Evolutionary conservation across 2,888 invertebrate species (phyloP).

Genomic region (Meteorus colon): DNA sequence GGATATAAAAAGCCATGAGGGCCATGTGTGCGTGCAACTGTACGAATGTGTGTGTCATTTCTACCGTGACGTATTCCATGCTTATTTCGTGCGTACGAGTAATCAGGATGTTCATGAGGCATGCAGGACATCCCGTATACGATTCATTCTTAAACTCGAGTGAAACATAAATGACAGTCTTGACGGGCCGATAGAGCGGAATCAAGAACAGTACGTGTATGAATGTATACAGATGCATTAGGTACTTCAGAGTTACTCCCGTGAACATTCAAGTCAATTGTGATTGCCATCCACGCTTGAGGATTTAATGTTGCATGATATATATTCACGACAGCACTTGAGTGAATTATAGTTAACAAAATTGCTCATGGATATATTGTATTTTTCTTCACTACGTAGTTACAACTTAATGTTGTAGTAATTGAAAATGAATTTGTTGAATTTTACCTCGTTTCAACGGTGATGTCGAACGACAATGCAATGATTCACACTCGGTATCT

Average conservation of each 20-base stretch:
- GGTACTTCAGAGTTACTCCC: slow-evolving; percentile 20
- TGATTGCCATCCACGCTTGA: slow-evolving; percentile 2
- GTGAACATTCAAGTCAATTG: background rate
- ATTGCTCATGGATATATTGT: background rate
- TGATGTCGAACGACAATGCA: slow-evolving; percentile 65
- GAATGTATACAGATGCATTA: slow-evolving; percentile 20
- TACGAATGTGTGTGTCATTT: slow-evolving; percentile 45
- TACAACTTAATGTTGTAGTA: slow-evolving; percentile 1
- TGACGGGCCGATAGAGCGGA: slow-evolving; percentile 31
- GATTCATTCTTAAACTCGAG: slow-evolving; percentile 53
- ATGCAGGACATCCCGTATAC: slow-evolving; percentile 60
- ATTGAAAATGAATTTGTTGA: slow-evolving; percentile 30
- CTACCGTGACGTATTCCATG: slow-evolving; percentile 53
- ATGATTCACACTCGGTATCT: slow-evolving; percentile 67
- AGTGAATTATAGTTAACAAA: background rate
- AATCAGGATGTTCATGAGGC: slow-evolving; percentile 58
- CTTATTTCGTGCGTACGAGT: slow-evolving; percentile 32
- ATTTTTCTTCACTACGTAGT: background rate
- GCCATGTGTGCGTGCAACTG: slow-evolving; percentile 39
- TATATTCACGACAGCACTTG: background rate
- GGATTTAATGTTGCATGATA: slow-evolving; percentile 29
- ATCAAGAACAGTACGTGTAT: background rate
- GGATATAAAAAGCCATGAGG: slow-evolving; percentile 18
- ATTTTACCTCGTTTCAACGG: slow-evolving; percentile 72
- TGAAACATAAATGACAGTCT: slow-evolving; percentile 46